Percentiles rank a stretch among this genome's conserved stretches.
Conservation (phyloP, 2,113 vertebrate genomes). For the Arvicanthis niloticus region DNA sequence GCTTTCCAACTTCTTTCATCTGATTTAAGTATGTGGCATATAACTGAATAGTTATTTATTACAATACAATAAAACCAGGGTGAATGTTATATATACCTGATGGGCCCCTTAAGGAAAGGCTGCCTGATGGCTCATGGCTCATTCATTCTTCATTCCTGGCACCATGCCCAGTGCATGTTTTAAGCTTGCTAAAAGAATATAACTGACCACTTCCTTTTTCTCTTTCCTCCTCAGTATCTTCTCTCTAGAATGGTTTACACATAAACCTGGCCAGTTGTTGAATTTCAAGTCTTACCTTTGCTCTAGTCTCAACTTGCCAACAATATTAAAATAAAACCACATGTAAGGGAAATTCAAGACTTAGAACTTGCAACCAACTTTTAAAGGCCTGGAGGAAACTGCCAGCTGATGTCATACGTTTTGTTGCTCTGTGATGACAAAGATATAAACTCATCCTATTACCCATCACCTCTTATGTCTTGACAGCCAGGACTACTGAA, state of each 20-base stretch:
- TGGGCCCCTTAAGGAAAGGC: not conserved
- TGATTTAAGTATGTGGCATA: not conserved
- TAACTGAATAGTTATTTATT: not conserved
- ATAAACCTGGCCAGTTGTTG: not conserved
- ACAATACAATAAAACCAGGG: not conserved
- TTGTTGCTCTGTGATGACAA: not conserved
- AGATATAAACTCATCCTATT: not conserved
- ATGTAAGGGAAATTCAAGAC: conserved; percentile 4
- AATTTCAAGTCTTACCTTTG: conserved; percentile 23
- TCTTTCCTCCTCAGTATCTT: not conserved
- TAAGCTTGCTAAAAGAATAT: not conserved
- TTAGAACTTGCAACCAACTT: not conserved
- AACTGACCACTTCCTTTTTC: not conserved
- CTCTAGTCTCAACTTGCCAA: not conserved
- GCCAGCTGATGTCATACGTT: not conserved
- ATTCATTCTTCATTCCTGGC: not conserved
- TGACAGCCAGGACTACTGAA: not conserved
- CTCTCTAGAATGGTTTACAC: not conserved
- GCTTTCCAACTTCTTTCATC: not conserved
- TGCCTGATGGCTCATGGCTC: not conserved
- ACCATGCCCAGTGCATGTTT: not conserved
- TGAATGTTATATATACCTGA: too few relatives aligned
- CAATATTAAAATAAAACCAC: not conserved
- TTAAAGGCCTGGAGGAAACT: not conserved
- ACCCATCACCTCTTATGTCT: not conserved